Conservation (phyloP, 2,113 vertebrate genomes). For the Chloropsis cyanopogon region DNA sequence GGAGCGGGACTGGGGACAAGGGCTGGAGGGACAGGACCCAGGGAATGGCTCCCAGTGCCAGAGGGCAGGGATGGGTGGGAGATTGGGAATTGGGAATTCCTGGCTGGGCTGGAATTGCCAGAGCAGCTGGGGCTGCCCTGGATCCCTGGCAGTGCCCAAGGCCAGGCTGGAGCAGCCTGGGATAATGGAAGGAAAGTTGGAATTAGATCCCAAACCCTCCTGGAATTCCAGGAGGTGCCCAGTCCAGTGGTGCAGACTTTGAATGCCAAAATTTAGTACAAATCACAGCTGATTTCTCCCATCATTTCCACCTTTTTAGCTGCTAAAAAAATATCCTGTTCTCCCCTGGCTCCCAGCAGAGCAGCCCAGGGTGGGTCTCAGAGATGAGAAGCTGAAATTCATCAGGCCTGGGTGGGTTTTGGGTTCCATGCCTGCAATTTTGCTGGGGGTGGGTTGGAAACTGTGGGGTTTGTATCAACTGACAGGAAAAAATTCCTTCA, state of each 20-base stretch:
- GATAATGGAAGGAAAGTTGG: rapidly evolving
- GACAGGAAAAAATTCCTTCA: neutral
- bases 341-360: neutral
- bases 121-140: neutral
- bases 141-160: neutral
- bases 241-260: rapidly evolving
- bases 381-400: neutral
- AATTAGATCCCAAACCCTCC: neutral
- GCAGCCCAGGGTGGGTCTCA: neutral
- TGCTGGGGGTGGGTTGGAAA: neutral
- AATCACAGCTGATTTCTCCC: neutral
- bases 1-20: neutral
- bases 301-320: neutral
- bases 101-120: neutral
- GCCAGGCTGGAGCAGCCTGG: neutral
- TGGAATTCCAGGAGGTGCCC: neutral
- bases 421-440: rapidly evolving
- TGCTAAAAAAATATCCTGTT: neutral
- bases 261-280: rapidly evolving
- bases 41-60: neutral
- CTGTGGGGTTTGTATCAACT: neutral
- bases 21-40: neutral
- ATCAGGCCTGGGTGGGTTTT: rapidly evolving
- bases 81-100: neutral
- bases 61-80: neutral